Percentiles rank a stretch among this genome's conserved stretches.
Conservation (phyloP, 2,113 vertebrate species). For the Dicentrarchus labrax region DNA sequence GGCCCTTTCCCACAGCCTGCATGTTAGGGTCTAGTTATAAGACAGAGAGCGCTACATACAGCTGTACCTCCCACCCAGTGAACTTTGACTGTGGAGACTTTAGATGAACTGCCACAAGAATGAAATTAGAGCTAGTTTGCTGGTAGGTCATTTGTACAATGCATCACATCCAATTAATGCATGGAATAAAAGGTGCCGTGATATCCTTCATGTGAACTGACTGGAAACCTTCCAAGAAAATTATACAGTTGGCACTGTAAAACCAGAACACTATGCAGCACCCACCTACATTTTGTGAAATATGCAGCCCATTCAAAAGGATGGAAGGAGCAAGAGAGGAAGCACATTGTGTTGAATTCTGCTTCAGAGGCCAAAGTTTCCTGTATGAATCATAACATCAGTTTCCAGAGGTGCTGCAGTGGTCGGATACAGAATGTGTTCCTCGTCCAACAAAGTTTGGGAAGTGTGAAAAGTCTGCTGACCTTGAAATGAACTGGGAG, state of each 20-base stretch:
- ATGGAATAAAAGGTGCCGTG: constrained; percentile 4
- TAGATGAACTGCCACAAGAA: constrained; percentile 15
- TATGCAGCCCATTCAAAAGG: constrained; percentile 28
- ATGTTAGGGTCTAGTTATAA: constrained; percentile 57
- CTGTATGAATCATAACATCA: constrained; percentile 34
- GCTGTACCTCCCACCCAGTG: constrained; percentile 48
- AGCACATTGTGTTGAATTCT: constrained; percentile 37
- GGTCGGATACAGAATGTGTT: constrained; percentile 3
- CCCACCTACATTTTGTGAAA: constrained; percentile 18
- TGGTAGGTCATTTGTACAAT: background rate
- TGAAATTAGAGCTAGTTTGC: background rate
- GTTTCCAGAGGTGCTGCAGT: constrained; percentile 18
- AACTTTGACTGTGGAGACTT: constrained; percentile 48
- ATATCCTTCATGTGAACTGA: constrained; percentile 32
- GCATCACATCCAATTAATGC: background rate
- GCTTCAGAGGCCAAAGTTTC: background rate
- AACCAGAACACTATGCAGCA: constrained; percentile 18
- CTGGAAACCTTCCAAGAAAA: constrained; percentile 45
- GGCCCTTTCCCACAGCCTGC: constrained; percentile 79
- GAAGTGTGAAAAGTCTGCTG: constrained; percentile 73
- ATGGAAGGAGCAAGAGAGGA: constrained; percentile 34
- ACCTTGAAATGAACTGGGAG: constrained; percentile 79
- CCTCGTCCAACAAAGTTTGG: constrained; percentile 34
- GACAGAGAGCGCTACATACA: constrained; percentile 35
- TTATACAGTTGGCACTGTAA: constrained; percentile 29